Base-by-base conservation (phyloP, 30 jellyfish, hydroid and myxozoan genomes). In the Turritopsis rubra region DNA sequence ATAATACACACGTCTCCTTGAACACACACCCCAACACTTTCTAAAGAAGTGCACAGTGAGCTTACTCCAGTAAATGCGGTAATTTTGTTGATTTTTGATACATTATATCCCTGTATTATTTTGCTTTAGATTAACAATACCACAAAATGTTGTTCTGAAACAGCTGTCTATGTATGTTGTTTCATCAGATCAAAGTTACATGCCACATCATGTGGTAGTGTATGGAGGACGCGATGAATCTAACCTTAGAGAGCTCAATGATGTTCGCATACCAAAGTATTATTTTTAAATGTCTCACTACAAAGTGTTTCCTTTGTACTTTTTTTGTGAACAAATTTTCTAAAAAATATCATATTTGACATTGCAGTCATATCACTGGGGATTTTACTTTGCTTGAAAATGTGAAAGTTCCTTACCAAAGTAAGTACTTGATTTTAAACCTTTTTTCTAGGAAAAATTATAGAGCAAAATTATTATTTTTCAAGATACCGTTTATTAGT, bases 161-260 rank as follows among this genome's bases (percentile, higher is more conserved):
- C 97, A 91, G 76, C 86, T 91, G 75, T 91, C 96, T 5, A 84
- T 91, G 78, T 87, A 87, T 41, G 97, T 91, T 53, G 96, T 88
- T 0, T 80, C 97, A 22, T 79, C 96, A 0, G 97, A 91, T 72
- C 96, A 91, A 79, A 91, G 97, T 66, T 91, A 91, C 86, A 91
- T 91, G 97, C 97, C 97, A 1, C 96, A 91, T 23, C 91, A 78
- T 52, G 92, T 91, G 18, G 94, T 85, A 19, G 92, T 91, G 1
- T 84, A 90, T 21, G 97, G 91, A 27, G 97, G 97, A 3, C 65
- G 91, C 20, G 94, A 84, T 80, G 91, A 53, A 52, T 85, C 88
- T 65, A 89, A 83, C 54, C 83, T 87, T 21, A 81, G 95, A 1
- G 97, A 87, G 13, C 65, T 91, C 29, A 80, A 52, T 52, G 96